phyloP scores from a whole-genome alignment of 2,888 invertebrate genomes.

The Synergus japonicus region DNA sequence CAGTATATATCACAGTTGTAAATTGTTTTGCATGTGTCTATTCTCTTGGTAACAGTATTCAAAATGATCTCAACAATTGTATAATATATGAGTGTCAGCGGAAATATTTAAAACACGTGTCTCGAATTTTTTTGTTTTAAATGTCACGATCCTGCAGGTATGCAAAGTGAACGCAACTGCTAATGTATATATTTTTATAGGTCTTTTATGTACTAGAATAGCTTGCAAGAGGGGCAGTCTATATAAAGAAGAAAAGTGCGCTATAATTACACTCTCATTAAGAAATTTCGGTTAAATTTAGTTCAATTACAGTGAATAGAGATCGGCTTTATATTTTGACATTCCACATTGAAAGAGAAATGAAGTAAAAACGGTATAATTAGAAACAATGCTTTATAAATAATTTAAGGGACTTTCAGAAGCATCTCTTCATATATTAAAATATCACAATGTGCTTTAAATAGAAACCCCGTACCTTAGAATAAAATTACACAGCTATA shows the following conservation, averaged over 20 bases:
- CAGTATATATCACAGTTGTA: no score
- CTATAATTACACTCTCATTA: no score
- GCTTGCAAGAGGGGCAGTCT: no score
- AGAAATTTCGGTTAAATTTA: no score
- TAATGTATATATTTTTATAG: no score
- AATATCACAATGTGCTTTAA: neutral
- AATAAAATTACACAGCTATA: slow-evolving; percentile 21
- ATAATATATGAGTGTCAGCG: neutral
- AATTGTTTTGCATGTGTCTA: no score
- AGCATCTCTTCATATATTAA: neutral
- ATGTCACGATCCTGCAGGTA: neutral
- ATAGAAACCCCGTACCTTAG: neutral
- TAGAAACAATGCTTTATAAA: slow-evolving; percentile 28
- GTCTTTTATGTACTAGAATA: no score
- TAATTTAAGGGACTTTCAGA: neutral
- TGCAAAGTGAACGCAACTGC: neutral
- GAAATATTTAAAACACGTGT: no score
- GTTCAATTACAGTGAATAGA: no score
- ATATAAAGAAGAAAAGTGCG: no score
- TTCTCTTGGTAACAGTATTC: neutral
- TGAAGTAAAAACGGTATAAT: neutral
- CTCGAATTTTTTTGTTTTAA: no score
- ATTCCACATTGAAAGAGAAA: neutral
- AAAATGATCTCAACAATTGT: neutral
- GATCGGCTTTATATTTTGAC: no score